Base-by-base conservation (phyloP, 2,113 vertebrate genomes). In the Xenopus borealis region DNA sequence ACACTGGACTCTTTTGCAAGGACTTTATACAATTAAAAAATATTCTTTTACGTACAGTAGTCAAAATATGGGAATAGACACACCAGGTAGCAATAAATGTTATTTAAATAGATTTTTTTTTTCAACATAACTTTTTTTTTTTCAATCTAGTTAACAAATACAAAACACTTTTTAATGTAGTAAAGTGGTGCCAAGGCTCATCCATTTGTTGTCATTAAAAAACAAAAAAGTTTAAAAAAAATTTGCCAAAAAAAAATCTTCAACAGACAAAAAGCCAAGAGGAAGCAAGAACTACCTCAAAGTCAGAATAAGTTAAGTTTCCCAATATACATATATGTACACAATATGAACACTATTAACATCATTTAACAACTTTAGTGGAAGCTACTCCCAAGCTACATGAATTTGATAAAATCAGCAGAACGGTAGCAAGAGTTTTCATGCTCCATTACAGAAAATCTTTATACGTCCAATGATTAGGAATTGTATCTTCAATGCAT, bases 271-370 rank as follows among this genome's bases (percentile, higher is more conserved):
- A 83, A 84, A 81, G 10, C 67, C 61, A 62, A 52, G 46, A 76
- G 50, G 79, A 81, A 87, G 83, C 81, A 82, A 83, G 81, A 86
- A 62, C 83, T 83, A 85, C 33, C 10, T 82, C 85, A 83, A 72
- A 85, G 83, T 79, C 85, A 88, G 87, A 91, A 91, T 92, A 92
- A 91, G 88, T 92, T 92, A 92, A 86, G 83, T 72, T 82, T 82
- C 86, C 69, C 81, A 62, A 88, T 91, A 85, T 90, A 92, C 90
- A 93, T 67, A 78, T 87, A 90, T 93, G 81, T 91, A 91, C 92
- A 92, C 59, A 80, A 76, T 85, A 87, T 85, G 82, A 79, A 87
- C 91, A 89, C 86, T 86, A 87, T 84, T 81, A 86, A 89, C 90
- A 88, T 83, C 80, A 83, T 81, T 82, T 80, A 84, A 86, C 78